Evolutionary conservation across 2,888 invertebrate species (phyloP).

Genomic region (Parnassius smintheus): DNA sequence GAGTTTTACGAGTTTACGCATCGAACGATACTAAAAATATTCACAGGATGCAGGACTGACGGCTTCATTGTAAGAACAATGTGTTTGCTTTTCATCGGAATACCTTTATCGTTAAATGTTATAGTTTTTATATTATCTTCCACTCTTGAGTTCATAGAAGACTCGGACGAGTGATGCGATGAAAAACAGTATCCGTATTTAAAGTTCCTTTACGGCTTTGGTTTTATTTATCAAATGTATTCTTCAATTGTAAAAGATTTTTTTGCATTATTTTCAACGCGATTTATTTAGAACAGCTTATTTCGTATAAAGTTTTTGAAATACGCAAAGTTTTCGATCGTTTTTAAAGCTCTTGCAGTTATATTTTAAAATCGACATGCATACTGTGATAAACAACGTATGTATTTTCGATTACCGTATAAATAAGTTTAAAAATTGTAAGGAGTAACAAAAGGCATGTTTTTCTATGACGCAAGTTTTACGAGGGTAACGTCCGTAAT

Average conservation of each 20-base stretch:
- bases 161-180: constrained; percentile 24
- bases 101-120: constrained; percentile 33
- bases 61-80: constrained; percentile 51
- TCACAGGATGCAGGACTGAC: constrained; percentile 64
- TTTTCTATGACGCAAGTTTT: background rate
- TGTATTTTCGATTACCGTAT: background rate
- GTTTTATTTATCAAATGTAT: constrained; percentile 29
- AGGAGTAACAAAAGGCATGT: too few relatives aligned
- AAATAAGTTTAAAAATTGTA: too few relatives aligned
- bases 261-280: background rate
- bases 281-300: background rate
- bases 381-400: background rate
- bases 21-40: constrained; percentile 63
- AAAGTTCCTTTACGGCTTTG: constrained; percentile 15
- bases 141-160: constrained; percentile 28
- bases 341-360: background rate
- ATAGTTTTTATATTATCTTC: constrained; percentile 35
- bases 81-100: constrained; percentile 50
- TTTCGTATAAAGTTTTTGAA: too few relatives aligned
- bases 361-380: background rate
- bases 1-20: constrained; percentile 69
- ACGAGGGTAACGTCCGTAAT: constrained; percentile 6
- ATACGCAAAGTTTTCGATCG: too few relatives aligned
- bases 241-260: too few relatives aligned
- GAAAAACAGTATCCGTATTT: constrained; percentile 27